These are phyloP conservation scores for Remorina albescens DNA, from an alignment of 2,797 vertebrate species.

Conservation along the genomic window DNA sequence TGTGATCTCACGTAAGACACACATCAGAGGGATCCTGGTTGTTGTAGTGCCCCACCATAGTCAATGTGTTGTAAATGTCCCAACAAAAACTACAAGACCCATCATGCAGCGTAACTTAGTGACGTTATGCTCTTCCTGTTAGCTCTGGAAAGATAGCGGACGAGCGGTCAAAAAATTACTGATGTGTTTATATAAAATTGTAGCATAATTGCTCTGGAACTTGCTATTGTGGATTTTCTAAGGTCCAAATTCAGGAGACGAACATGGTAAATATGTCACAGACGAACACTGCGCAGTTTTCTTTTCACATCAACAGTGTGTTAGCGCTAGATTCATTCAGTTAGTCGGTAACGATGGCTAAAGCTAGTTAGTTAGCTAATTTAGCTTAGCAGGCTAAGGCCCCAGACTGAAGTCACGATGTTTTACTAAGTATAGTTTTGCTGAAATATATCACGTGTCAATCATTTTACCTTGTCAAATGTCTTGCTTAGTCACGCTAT, in stretches of 20 bases:
- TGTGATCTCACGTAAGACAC: constrained; percentile 49
- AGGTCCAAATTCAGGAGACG: constrained; percentile 36
- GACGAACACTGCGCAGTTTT: neutral
- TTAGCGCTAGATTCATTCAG: constrained; percentile 43
- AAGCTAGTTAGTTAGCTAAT: constrained; percentile 17
- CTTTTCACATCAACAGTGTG: neutral
- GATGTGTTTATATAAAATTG: constrained; percentile 63
- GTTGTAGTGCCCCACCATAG: constrained; percentile 66
- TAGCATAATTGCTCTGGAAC: constrained; percentile 38
- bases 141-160: constrained; percentile 74
- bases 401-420: neutral
- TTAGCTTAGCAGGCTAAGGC: neutral
- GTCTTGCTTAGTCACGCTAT: neutral
- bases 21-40: constrained; percentile 43
- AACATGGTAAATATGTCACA: constrained; percentile 77
- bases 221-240: constrained; percentile 32
- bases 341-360: constrained; percentile 30
- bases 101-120: constrained; percentile 29
- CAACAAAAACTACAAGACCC: constrained; percentile 71
- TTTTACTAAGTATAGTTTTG: neutral
- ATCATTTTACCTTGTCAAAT: neutral
- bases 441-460: fast-evolving
- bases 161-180: constrained; percentile 61
- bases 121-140: constrained; percentile 60
- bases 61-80: fast-evolving